Conservation (phyloP, 2,888 invertebrate species). For the Cordilura impudica region DNA sequence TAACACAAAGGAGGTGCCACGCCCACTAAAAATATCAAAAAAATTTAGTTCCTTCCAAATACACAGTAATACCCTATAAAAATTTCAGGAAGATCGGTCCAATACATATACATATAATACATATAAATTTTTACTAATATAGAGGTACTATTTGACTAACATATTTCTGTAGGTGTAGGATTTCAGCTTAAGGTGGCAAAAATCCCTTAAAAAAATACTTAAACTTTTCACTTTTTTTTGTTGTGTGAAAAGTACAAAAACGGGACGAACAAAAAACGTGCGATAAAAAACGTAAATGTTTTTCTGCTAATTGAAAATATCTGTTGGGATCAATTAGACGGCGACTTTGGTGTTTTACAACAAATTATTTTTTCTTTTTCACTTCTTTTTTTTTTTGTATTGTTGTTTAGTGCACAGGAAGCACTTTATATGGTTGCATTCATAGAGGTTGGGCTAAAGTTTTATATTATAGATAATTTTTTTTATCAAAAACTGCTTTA, state of each 20-base stretch:
- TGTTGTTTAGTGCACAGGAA: slow-evolving; percentile 47
- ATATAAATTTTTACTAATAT: too few relatives aligned
- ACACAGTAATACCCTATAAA: too few relatives aligned
- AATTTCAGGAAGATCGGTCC: too few relatives aligned
- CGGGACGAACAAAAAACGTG: slow-evolving; percentile 64
- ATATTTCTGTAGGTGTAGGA: too few relatives aligned
- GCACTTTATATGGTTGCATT: slow-evolving; percentile 60
- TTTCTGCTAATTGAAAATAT: slow-evolving; percentile 77
- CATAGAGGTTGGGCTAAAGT: slow-evolving; percentile 53
- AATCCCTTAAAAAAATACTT: slow-evolving; percentile 55
- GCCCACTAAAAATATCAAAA: too few relatives aligned
- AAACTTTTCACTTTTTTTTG: slow-evolving; percentile 27
- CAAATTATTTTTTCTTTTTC: slow-evolving; percentile 6
- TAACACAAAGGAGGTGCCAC: too few relatives aligned
- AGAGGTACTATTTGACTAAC: too few relatives aligned
- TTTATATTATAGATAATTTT: slow-evolving; percentile 11
- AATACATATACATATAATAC: too few relatives aligned
- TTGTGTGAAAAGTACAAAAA: slow-evolving; percentile 36
- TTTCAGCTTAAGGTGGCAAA: slow-evolving; percentile 72
- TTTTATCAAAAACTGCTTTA: slow-evolving; percentile 15
- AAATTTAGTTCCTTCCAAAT: too few relatives aligned
- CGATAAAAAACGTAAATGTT: slow-evolving; percentile 69
- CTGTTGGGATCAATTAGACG: slow-evolving; percentile 77
- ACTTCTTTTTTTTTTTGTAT: slow-evolving; percentile 14
- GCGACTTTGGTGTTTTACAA: slow-evolving; percentile 61